Base-by-base conservation (phyloP, 2,888 invertebrate genomes). In the Drosophila atripex region DNA sequence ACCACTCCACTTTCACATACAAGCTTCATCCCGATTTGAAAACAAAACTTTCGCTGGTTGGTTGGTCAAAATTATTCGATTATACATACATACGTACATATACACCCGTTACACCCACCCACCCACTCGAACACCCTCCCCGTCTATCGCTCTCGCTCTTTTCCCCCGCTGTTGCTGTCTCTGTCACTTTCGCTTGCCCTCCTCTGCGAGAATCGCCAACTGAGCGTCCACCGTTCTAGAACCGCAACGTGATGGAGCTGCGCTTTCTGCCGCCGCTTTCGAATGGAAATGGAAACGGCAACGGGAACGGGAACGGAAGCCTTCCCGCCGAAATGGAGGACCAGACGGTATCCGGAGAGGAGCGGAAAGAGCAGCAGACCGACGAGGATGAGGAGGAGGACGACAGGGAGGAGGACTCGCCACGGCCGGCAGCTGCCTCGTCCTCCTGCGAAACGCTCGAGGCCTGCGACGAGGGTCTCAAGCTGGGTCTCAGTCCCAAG, bases 181-280 rank as follows among this genome's bases (percentile, higher is more conserved):
- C 49, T 77, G 47, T 65, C 47, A 41, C 49, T 23, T 45, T 60
- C 64, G 60, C 58, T 53, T 55, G 51, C 39, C 49, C 28, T 23
- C 21, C 21, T 59, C 21, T 53, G 49, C 52, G 51, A 56, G 35
- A 28, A 23, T 45, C 57, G 52, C 25, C 59, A 86, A 89, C 87
- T 90, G 80, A 89, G 90, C 90, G 86, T 91, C 83, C 88, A 86
- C 76, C 90, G 89, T 91, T 91, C 82, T 90, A 91, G 91, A 91
- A 91, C 89, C 90, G 90, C 80, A 91, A 91, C 77, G 89, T 91
- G 80, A 90, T 89, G 92, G 91, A 88, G 90, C 89, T 89, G 78
- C 90, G 88, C 76, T 92, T 90, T 89, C 63, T 70, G 63, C 90
- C 89, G 90, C 90, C 80, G 47, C 71, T 65, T 38, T 45, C 78